phyloP scores from a whole-genome alignment of 2,797 vertebrate genomes.

The Melanotaenia pygmaea region DNA sequence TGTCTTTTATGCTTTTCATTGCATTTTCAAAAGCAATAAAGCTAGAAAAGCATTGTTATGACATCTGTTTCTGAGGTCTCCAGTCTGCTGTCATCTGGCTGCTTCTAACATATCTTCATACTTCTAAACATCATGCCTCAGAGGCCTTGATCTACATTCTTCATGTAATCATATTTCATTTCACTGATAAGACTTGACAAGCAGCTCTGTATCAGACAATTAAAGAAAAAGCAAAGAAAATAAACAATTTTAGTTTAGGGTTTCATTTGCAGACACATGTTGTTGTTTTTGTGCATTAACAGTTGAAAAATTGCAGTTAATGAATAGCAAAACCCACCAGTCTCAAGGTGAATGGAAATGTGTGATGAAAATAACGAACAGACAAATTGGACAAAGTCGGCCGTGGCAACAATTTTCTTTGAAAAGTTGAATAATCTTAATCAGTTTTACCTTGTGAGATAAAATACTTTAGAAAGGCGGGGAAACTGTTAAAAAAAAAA shows the following conservation, averaged over 20 bases:
- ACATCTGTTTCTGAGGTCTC: conserved; percentile 50
- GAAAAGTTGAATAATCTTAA: conserved; percentile 30
- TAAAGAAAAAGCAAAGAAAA: conserved; percentile 17
- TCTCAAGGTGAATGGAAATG: not conserved
- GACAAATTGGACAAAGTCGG: conserved; percentile 28
- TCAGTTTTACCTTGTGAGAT: conserved; percentile 40
- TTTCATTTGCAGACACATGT: conserved; percentile 19
- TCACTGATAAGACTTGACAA: not conserved
- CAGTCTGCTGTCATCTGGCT: conserved; percentile 18
- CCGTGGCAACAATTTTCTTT: conserved; percentile 30
- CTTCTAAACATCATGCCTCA: not conserved
- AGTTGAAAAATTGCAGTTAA: conserved; percentile 28
- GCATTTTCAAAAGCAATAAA: conserved; percentile 38
- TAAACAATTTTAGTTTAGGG: conserved; percentile 13
- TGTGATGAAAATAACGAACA: not conserved
- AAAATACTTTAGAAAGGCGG: conserved; percentile 33
- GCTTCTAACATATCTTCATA: conserved; percentile 25
- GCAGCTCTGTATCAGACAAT: not conserved
- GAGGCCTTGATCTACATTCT: not conserved
- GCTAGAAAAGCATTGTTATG: conserved; percentile 20
- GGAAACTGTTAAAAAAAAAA: conserved; percentile 4
- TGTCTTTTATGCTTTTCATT: conserved; percentile 38
- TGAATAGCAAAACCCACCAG: conserved; percentile 24
- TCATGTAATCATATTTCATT: not conserved
- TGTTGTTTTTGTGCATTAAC: conserved; percentile 10